These are phyloP conservation scores for Epiblema foenella DNA, from an alignment of 2,888 invertebrate species.

Conservation along the genomic window DNA sequence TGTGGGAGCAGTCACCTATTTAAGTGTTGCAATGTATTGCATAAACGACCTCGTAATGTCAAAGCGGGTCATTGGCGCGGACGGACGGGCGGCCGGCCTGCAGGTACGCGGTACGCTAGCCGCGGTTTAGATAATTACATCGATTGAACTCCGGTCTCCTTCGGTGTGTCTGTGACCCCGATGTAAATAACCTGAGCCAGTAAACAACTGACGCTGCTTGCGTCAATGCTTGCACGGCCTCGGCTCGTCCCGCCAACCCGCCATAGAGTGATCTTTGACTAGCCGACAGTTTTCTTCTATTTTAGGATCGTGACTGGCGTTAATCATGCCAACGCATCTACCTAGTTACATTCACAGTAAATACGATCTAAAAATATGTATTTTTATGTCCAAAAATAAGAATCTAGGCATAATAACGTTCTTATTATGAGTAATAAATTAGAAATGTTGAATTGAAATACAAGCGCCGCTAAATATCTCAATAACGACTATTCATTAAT, in stretches of 20 bases:
- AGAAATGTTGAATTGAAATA: constrained; percentile 15
- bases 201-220: constrained; percentile 81
- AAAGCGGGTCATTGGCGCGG: constrained; percentile 81
- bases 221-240: constrained; percentile 71
- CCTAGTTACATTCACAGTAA: background rate
- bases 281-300: constrained; percentile 58
- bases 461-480: constrained; percentile 3
- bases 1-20: constrained; percentile 70
- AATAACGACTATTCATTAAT: constrained; percentile 29
- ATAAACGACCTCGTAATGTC: constrained; percentile 80
- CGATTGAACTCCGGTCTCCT: constrained; percentile 78
- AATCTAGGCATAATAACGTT: constrained; percentile 5
- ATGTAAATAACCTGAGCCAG: constrained; percentile 83
- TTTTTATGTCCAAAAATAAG: constrained; percentile 26
- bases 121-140: constrained; percentile 77
- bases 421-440: constrained; percentile 2
- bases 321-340: constrained; percentile 23
- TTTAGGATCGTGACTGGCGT: constrained; percentile 54
- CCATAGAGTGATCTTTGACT: constrained; percentile 64
- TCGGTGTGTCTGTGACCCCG: constrained; percentile 84
- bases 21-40: constrained; percentile 75
- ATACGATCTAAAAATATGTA: constrained; percentile 23
- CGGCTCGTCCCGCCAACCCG: constrained; percentile 55
- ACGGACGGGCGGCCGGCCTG: constrained; percentile 59
- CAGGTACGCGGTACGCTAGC: constrained; percentile 55